Conservation (phyloP, 2,888 invertebrate genomes). For the Lamproptera curius region DNA sequence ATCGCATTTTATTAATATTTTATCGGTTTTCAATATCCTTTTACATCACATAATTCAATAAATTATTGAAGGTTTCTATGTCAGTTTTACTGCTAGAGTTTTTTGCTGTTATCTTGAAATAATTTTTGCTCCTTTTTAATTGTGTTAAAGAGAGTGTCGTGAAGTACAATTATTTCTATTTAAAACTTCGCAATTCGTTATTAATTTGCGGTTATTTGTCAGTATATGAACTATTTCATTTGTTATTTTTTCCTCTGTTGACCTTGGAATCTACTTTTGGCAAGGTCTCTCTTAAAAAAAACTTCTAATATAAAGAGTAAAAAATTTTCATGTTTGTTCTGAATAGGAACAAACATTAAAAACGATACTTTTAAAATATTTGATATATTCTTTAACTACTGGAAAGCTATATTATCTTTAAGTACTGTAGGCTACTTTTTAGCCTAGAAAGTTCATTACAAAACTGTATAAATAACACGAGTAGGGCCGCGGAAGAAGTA, state of each 20-base stretch:
- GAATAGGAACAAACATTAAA: no score
- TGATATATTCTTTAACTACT: no score
- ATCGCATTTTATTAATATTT: no score
- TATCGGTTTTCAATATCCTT: not conserved
- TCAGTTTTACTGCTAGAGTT: not conserved
- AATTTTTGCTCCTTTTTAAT: not conserved
- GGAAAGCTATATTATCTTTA: no score
- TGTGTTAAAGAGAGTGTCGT: not conserved
- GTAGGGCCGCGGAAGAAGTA: no score
- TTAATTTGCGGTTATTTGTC: not conserved
- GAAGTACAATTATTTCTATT: not conserved
- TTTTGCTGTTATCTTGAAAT: not conserved
- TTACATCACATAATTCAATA: not conserved
- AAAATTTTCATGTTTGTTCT: no score
- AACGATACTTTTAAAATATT: no score
- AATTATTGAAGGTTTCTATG: not conserved
- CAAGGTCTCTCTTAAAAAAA: not conserved
- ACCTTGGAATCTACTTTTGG: not conserved
- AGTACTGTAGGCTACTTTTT: no score
- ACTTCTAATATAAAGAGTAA: no score
- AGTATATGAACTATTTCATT: constrained; percentile 1
- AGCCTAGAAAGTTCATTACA: no score
- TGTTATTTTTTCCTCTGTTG: not conserved
- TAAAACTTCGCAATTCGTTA: not conserved
- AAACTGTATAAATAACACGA: no score